A percentile compares a stretch with the other conserved stretches of the same genome.
phyloP scores from a whole-genome alignment of 2,888 invertebrate species.

The Charanyca ferruginea region DNA sequence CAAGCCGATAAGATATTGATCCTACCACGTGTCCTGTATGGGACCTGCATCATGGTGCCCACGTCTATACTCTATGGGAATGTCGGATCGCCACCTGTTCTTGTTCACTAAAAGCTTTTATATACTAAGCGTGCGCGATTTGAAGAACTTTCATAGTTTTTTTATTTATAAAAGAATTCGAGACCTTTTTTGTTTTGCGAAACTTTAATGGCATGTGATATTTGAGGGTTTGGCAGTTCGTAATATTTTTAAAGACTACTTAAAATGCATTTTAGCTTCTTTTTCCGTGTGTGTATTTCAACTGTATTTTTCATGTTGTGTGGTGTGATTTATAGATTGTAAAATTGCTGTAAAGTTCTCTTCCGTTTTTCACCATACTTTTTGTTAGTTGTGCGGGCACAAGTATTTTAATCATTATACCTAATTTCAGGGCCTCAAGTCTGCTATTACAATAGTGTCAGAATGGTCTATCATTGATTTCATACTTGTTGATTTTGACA shows the following conservation, averaged over 20 bases:
- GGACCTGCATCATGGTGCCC: slow-evolving; percentile 68
- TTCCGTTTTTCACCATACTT: neutral
- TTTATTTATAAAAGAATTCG: neutral
- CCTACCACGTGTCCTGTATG: slow-evolving; percentile 84
- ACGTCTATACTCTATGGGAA: slow-evolving; percentile 77
- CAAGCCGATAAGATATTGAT: slow-evolving; percentile 82
- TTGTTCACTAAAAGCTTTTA: slow-evolving; percentile 79
- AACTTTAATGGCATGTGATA: neutral
- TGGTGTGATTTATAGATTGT: slow-evolving; percentile 6
- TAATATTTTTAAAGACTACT: slow-evolving; percentile 19
- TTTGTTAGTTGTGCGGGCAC: neutral
- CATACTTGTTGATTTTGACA: too few relatives aligned
- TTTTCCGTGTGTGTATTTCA: slow-evolving; percentile 5
- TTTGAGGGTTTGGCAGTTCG: slow-evolving; percentile 40
- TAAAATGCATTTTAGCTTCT: slow-evolving; percentile 18
- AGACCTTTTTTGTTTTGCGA: slow-evolving; percentile 1
- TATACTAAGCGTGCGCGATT: slow-evolving; percentile 59
- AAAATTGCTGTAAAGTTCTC: slow-evolving; percentile 5
- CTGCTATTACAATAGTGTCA: too few relatives aligned
- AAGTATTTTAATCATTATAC: neutral
- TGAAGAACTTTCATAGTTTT: neutral
- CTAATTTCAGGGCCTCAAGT: too few relatives aligned
- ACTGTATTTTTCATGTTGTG: slow-evolving; percentile 1
- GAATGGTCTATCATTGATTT: too few relatives aligned
- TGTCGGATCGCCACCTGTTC: slow-evolving; percentile 79